Base-by-base conservation (phyloP, 2,797 vertebrate species). In the Leptoclinus maculatus region DNA sequence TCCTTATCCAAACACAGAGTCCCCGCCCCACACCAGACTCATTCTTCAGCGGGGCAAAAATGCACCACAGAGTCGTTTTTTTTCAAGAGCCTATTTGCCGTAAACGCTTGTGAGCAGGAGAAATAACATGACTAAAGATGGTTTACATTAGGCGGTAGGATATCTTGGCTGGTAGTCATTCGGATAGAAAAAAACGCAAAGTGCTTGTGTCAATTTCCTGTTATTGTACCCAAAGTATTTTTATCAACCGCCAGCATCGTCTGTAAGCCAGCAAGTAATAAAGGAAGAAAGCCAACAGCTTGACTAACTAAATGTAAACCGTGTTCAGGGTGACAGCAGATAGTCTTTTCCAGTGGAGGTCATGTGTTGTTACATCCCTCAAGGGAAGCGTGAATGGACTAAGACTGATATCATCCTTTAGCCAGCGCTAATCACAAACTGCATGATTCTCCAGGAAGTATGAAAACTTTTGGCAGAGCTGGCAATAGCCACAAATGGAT, bases 401-500 rank as follows among this genome's bases (percentile, higher is more conserved):
- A 62, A 83, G 79, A 79, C 83, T 86, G 83, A 91, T 88, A 87
- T 81, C 82, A 81, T 87, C 83, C 77, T 78, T 81, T 57, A 78
- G 89, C 90, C 90, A 89, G 77, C 27, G 41, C 74, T 90, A 91
- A 92, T 93, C 88, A 88, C 83, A 86, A 90, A 89, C 83, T 91
- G 87, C 81, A 90, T 73, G 66, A 88, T 80, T 89, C 85, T 87
- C 88, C 79, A 84, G 85, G 85, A 92, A 90, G 89, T 91, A 86
- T 74, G 88, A 93, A 89, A 89, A 91, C 85, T 64, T 90, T 81
- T 89, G 87, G 90, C 90, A 88, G 74, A 74, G 85, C 75, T 86
- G 88, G 80, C 83, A 82, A 66, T 79, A 79, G 76, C 92, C 92
- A 87, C 91, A 94, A 93, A 94, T 93, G 89, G 89, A 90, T 91